Conservation (phyloP, 2,113 vertebrate species). For the Cephalopholis sonnerati region DNA sequence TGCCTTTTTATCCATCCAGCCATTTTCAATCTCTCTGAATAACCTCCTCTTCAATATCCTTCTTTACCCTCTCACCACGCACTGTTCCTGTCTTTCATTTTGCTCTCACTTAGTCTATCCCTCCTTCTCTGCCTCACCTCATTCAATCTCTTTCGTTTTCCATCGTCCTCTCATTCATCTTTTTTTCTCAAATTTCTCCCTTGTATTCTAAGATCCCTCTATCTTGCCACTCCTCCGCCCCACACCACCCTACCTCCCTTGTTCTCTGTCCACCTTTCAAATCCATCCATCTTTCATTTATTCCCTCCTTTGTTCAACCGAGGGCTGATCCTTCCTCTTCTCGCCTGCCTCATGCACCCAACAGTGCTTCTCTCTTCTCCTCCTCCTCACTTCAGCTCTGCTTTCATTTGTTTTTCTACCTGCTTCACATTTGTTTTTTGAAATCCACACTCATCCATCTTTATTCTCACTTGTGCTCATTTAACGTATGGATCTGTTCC, state of each 20-base stretch:
- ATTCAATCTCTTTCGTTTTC: slow-evolving; percentile 34
- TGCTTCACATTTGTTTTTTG: slow-evolving; percentile 64
- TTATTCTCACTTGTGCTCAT: slow-evolving; percentile 61
- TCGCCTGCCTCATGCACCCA: slow-evolving; percentile 18
- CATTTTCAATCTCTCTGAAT: slow-evolving; percentile 41
- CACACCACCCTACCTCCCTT: slow-evolving; percentile 49
- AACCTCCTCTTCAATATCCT: slow-evolving; percentile 68
- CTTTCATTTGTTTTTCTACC: slow-evolving; percentile 64
- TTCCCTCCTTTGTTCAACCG: slow-evolving; percentile 59
- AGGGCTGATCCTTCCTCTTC: slow-evolving; percentile 32
- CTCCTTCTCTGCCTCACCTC: slow-evolving; percentile 24
- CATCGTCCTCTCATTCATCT: slow-evolving; percentile 30
- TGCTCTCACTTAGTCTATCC: neutral
- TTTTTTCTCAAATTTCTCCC: slow-evolving; percentile 2
- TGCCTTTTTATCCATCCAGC: slow-evolving; percentile 54
- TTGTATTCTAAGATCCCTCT: slow-evolving; percentile 1
- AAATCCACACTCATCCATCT: slow-evolving; percentile 62
- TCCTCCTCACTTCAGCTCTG: neutral
- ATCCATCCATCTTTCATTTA: slow-evolving; percentile 60
- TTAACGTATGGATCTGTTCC: slow-evolving; percentile 46
- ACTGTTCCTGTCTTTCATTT: neutral
- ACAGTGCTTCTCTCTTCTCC: neutral
- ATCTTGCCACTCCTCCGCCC: slow-evolving; percentile 33
- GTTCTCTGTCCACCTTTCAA: slow-evolving; percentile 41
- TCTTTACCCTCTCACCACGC: slow-evolving; percentile 33